Percentiles rank a stretch among this genome's conserved stretches.
Evolutionary conservation across 2,797 vertebrate genomes (phyloP).

Genomic region (Hyperoplus immaculatus): DNA sequence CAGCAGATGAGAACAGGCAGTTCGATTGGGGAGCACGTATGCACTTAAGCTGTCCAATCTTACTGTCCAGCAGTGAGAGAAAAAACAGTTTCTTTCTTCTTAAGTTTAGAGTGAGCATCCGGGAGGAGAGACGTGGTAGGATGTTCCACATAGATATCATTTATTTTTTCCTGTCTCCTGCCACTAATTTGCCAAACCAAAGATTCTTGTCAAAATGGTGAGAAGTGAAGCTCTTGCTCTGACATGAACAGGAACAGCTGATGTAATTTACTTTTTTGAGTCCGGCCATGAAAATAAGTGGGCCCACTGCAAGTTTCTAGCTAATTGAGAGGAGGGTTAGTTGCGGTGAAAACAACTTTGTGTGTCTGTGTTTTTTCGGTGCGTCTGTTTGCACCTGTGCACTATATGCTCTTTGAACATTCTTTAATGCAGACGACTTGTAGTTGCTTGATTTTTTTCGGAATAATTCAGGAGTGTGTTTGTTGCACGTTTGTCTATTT

Average conservation of each 20-base stretch:
- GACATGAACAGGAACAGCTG: constrained; percentile 53
- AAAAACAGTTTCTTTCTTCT: neutral
- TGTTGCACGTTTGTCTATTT: constrained; percentile 8
- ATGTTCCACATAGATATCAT: constrained; percentile 60
- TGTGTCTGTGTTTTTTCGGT: constrained; percentile 13
- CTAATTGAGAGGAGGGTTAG: constrained; percentile 27
- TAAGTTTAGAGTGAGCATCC: constrained; percentile 6
- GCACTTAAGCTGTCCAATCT: constrained; percentile 38
- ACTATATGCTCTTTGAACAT: neutral
- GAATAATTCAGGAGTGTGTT: neutral
- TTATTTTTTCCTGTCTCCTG: constrained; percentile 54
- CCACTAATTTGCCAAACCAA: constrained; percentile 65
- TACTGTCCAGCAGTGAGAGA: constrained; percentile 20
- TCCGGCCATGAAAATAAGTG: constrained; percentile 67
- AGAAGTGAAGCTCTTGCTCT: constrained; percentile 42
- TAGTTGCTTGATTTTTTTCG: neutral
- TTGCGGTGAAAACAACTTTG: constrained; percentile 28
- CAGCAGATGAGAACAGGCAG: constrained; percentile 16
- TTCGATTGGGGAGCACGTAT: constrained; percentile 34
- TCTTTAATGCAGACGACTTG: neutral
- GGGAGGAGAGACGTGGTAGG: constrained; percentile 11
- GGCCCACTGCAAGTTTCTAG: constrained; percentile 58
- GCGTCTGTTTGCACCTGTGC: neutral
- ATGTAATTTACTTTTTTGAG: constrained; percentile 49
- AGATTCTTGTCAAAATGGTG: constrained; percentile 58